These are phyloP conservation scores for Drosophila heteroneura DNA, from an alignment of 2,888 invertebrate species.

Conservation along the genomic window DNA sequence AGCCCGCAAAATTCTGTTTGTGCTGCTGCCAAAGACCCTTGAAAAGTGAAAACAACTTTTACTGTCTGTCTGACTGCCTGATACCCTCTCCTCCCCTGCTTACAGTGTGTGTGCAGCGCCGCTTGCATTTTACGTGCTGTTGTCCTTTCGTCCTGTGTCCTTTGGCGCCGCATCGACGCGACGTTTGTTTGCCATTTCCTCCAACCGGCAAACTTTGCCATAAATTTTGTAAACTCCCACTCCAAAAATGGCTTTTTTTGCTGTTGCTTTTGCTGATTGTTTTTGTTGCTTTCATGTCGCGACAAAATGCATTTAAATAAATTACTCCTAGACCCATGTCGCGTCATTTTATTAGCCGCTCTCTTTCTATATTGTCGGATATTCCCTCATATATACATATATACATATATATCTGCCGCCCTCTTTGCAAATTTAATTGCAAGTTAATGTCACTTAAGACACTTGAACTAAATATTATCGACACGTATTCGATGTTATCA, in stretches of 20 bases:
- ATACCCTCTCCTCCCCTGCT: too few species aligned
- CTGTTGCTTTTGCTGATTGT: slow-evolving; percentile 44
- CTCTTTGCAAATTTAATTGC: slow-evolving; percentile 47
- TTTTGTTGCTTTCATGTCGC: slow-evolving; percentile 70
- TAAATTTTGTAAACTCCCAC: slow-evolving; percentile 67
- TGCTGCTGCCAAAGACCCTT: slow-evolving; percentile 26
- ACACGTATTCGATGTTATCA: slow-evolving; percentile 11
- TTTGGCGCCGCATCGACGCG: slow-evolving; percentile 71
- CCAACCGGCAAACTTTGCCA: slow-evolving; percentile 72
- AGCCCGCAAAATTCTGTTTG: slow-evolving; percentile 31
- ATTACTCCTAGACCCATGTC: slow-evolving; percentile 81
- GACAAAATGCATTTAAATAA: slow-evolving; percentile 85
- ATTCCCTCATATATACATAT: slow-evolving; percentile 25
- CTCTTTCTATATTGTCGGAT: slow-evolving; percentile 20
- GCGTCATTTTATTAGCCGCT: slow-evolving; percentile 80
- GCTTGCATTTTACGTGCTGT: slow-evolving; percentile 57
- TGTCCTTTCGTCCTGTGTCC: slow-evolving; percentile 54
- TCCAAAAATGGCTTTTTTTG: slow-evolving; percentile 44
- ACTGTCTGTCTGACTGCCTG: slow-evolving; percentile 54
- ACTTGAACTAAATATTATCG: slow-evolving; percentile 9
- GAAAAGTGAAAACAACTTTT: slow-evolving; percentile 83
- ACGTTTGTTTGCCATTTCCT: slow-evolving; percentile 81
- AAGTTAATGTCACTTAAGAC: slow-evolving; percentile 44
- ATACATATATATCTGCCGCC: not conserved
- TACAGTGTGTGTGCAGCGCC: slow-evolving; percentile 23